Conservation (phyloP, 1,140 invertebrate genomes). For the Leptopilina clavipes region DNA sequence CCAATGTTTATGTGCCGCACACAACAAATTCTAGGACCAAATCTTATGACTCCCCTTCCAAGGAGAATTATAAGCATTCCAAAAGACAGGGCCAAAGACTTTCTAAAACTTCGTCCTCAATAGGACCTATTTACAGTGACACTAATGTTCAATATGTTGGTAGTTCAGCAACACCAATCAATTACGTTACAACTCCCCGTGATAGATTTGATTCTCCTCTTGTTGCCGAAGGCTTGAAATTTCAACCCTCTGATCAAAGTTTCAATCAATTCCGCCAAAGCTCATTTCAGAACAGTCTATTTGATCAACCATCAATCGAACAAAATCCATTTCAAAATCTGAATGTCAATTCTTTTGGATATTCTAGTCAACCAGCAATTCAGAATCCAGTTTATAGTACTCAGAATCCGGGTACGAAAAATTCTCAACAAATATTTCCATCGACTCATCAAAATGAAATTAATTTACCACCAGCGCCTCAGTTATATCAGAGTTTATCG, state of each 20-base stretch:
- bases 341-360: not conserved
- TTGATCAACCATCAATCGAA: conserved; percentile 7
- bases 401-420: conserved; percentile 35
- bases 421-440: not conserved
- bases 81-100: not conserved
- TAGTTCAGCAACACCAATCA: not conserved
- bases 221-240: conserved; percentile 20
- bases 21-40: not conserved
- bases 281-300: conserved; percentile 35
- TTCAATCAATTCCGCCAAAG: conserved; percentile 30
- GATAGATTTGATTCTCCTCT: not conserved
- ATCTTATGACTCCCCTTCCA: not conserved
- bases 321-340: conserved; percentile 14
- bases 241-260: not conserved
- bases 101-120: not conserved
- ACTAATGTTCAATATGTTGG: not conserved
- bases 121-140: not conserved
- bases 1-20: not conserved
- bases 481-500: not conserved
- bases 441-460: not conserved
- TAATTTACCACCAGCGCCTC: not conserved
- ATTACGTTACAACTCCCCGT: not conserved
- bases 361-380: conserved; percentile 30
- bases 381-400: conserved; percentile 43
- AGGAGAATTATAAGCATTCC: not conserved